These are phyloP conservation scores for Pogonocherus hispidulus DNA, from an alignment of 2,888 invertebrate species.

Conservation along the genomic window DNA sequence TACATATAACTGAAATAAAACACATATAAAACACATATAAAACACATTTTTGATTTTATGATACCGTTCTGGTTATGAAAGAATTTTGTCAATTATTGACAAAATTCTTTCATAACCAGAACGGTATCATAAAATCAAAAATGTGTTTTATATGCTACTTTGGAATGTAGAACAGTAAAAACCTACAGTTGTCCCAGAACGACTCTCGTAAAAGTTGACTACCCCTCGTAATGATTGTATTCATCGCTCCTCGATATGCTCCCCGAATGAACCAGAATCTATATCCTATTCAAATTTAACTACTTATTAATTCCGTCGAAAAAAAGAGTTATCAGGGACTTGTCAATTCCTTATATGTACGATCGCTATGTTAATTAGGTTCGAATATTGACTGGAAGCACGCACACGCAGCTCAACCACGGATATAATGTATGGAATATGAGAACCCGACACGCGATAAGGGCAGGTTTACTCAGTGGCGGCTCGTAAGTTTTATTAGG, in stretches of 20 bases:
- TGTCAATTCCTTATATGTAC: slow-evolving; percentile 48
- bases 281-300: slow-evolving; percentile 33
- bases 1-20: no score
- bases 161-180: no score
- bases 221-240: not conserved
- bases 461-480: slow-evolving; percentile 44
- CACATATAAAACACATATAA: no score
- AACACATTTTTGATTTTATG: no score
- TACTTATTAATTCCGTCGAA: slow-evolving; percentile 17
- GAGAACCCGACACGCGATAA: slow-evolving; percentile 47
- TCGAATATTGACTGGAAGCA: slow-evolving; percentile 43
- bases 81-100: not conserved
- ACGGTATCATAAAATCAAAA: no score
- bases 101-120: no score
- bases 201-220: not conserved
- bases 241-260: not conserved
- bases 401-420: slow-evolving; percentile 38
- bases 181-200: no score
- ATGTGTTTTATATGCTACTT: no score
- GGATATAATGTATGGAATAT: slow-evolving; percentile 41
- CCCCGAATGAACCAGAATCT: not conserved
- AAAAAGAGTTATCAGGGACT: slow-evolving; percentile 41
- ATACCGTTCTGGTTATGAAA: not conserved
- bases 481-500: no score
- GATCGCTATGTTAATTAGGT: slow-evolving; percentile 49